Evolutionary conservation across 1,140 invertebrate species (phyloP).

Genomic region (Chelonus insularis): DNA sequence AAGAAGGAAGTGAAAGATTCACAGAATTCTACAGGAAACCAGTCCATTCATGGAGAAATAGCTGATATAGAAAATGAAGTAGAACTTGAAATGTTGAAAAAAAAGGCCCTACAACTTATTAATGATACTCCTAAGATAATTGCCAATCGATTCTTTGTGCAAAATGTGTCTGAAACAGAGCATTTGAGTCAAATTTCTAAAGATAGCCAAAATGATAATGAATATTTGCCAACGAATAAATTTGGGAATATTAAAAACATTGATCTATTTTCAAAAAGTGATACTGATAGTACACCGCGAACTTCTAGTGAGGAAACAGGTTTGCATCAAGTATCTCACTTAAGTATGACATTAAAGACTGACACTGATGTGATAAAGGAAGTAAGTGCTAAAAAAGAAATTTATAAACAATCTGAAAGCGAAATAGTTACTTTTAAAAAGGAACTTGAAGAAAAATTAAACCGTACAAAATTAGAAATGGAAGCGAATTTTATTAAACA

Average conservation of each 20-base stretch:
- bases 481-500: slow-evolving; percentile 21
- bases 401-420: slow-evolving; percentile 36
- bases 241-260: slow-evolving; percentile 51
- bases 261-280: slow-evolving; percentile 48
- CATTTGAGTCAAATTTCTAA: slow-evolving; percentile 48
- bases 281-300: slow-evolving; percentile 45
- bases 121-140: slow-evolving; percentile 35
- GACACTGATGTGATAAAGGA: slow-evolving; percentile 24
- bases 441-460: slow-evolving; percentile 44
- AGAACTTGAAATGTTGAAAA: neutral
- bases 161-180: slow-evolving; percentile 53
- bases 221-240: slow-evolving; percentile 37
- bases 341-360: slow-evolving; percentile 31
- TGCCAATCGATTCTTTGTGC: slow-evolving; percentile 50
- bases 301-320: slow-evolving; percentile 32
- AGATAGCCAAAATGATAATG: slow-evolving; percentile 40
- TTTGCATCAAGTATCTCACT: slow-evolving; percentile 41
- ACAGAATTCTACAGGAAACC: neutral
- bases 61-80: neutral
- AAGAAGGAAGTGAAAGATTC: neutral
- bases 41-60: neutral
- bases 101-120: neutral
- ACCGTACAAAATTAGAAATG: slow-evolving; percentile 42
- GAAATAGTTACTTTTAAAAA: slow-evolving; percentile 39
- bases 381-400: slow-evolving; percentile 13